These are phyloP conservation scores for Pogonocherus hispidulus DNA, from an alignment of 2,888 invertebrate genomes.

Conservation along the genomic window DNA sequence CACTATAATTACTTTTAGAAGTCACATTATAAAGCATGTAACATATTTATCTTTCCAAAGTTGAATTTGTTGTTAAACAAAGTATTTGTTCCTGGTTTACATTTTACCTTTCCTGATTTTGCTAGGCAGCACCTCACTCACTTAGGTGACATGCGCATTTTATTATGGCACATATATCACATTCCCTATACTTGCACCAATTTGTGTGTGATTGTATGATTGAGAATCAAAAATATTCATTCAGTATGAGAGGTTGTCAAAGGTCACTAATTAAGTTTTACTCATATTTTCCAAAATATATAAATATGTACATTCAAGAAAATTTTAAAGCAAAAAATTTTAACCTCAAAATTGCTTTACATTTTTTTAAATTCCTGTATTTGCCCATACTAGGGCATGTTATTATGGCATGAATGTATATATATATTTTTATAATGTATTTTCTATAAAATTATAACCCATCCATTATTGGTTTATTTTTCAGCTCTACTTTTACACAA, in stretches of 20 bases:
- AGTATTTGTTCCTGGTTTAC: constrained; percentile 34
- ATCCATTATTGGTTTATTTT: no score
- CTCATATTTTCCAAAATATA: no score
- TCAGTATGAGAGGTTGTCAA: neutral
- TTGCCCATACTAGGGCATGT: no score
- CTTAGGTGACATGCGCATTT: constrained; percentile 70
- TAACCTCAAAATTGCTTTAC: no score
- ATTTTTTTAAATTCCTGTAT: no score
- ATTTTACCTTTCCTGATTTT: constrained; percentile 44
- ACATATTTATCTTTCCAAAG: constrained; percentile 20
- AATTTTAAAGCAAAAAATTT: no score
- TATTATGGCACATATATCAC: constrained; percentile 67
- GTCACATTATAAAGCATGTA: constrained; percentile 63
- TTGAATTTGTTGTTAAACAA: constrained; percentile 13
- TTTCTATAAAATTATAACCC: no score
- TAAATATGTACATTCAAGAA: no score
- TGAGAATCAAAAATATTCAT: constrained; percentile 49
- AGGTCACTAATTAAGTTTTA: neutral
- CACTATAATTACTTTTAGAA: constrained; percentile 65
- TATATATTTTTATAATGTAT: neutral
- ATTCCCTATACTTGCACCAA: constrained; percentile 68
- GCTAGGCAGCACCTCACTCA: constrained; percentile 67
- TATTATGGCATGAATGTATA: no score
- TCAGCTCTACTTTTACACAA: no score
- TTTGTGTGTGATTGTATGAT: constrained; percentile 66